phyloP scores from a whole-genome alignment of 2,888 invertebrate genomes.

The Thymelicus lineola region DNA sequence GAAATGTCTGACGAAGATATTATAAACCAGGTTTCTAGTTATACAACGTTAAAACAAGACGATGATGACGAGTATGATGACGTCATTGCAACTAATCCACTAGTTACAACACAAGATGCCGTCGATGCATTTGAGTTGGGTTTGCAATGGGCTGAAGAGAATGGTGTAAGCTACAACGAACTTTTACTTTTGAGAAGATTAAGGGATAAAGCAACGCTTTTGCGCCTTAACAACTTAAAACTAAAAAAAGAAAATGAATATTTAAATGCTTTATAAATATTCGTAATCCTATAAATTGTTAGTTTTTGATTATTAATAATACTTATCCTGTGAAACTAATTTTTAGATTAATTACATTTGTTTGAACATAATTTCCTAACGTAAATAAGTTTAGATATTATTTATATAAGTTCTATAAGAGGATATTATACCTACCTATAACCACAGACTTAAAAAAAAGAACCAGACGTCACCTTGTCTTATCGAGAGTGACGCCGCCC shows the following conservation, averaged over 20 bases:
- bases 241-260: slow-evolving; percentile 43
- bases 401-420: too few species aligned
- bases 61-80: too few species aligned
- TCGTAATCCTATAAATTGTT: slow-evolving; percentile 23
- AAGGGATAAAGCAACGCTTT: slow-evolving; percentile 39
- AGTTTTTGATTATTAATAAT: slow-evolving; percentile 40
- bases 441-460: too few species aligned
- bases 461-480: too few species aligned
- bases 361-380: too few species aligned
- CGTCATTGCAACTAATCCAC: too few species aligned
- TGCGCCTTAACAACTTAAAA: slow-evolving; percentile 43
- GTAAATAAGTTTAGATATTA: too few species aligned
- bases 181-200: slow-evolving; percentile 46
- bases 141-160: slow-evolving; percentile 50
- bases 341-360: too few species aligned
- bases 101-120: slow-evolving; percentile 38
- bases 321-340: background rate
- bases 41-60: too few species aligned
- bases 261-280: slow-evolving; percentile 39
- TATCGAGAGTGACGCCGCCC: too few species aligned
- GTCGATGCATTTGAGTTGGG: slow-evolving; percentile 51
- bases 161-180: slow-evolving; percentile 48
- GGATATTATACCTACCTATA: too few species aligned
- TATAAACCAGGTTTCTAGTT: slow-evolving; percentile 51
- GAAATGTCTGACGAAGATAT: slow-evolving; percentile 53